Base-by-base conservation (phyloP, 2,888 invertebrate genomes). In the Pseudanteris insignis region DNA sequence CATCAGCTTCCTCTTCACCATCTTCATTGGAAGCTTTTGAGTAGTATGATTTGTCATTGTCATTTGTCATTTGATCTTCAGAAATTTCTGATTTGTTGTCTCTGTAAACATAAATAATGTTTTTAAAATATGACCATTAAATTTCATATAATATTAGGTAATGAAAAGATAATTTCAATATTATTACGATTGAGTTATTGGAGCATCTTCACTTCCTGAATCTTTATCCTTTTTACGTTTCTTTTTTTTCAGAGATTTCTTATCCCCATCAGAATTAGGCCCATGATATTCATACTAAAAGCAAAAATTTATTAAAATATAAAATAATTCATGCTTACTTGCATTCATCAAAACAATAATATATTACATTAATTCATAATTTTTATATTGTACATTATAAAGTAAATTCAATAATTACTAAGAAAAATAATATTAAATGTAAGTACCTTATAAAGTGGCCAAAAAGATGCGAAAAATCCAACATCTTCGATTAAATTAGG, bases 401-500 rank as follows among this genome's bases (percentile, higher is more conserved):
- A 28, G 11, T 28, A 6, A n/a, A n/a, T n/a, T n/a, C n/a, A n/a
- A n/a, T n/a, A n/a, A n/a, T n/a, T n/a, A n/a, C n/a, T n/a, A n/a
- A n/a, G n/a, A n/a, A n/a, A n/a, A n/a, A n/a, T n/a, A n/a, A n/a
- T n/a, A n/a, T n/a, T n/a, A n/a, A 26, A 8, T n/a, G 8, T 26
- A 8, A n/a, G n/a, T 76, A 92, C 93, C 82, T 92, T 90, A 81
- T 96, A 97, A 0, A 96, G 83, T 2, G 99, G 99, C 91, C 95
- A 94, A 83, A 99, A 99, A 0, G 97, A 98, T 4, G 97, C 97
- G 67, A 98, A 90, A 85, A 99, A 96, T 43, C 99, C 97, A 15
- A 98, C 98, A 77, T 99, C 99, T 81, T 98, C 99, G 0, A 96
- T 96, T 30, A 99, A 84, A 83, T 99, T 99, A n/a, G 99, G 99